Evolutionary conservation across 2,113 vertebrate genomes (phyloP), one percentile per base, ranked within the genome.

Genomic region (Ellobius talpinus): DNA sequence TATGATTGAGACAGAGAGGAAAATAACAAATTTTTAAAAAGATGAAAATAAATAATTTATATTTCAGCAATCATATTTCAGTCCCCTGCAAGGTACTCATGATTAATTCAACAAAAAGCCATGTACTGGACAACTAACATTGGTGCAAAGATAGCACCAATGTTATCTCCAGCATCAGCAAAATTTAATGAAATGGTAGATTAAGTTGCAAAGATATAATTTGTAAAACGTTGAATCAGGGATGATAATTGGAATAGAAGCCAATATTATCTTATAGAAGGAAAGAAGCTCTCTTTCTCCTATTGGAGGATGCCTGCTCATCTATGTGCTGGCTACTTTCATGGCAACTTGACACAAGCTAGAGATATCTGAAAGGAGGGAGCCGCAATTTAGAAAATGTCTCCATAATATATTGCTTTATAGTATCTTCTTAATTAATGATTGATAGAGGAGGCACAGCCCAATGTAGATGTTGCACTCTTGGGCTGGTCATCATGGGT

Each of bases 41-140:
- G 31, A 26, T 65, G 2, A 39, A 29, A 2, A 50, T 5, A 90
- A 66, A 85, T 63, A 23, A 72, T 42, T 65, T 29, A 16, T 21
- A 58, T 36, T 77, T 2, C 77, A 12, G 14, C 1, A 61, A 19
- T 36, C 23, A 29, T 4, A 7, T 78, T 42, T 26, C 4, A 39
- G 14, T 45, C 0, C 0, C 0, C 72, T 74, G 8, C 1, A 36
- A 26, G 39, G 33, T 47, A 1, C 5, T 95, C 26, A 31, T 3
- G 82, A 72, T 50, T 39, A 94, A 90, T 70, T 87, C 8, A 39
- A 10, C 13, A 47, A 26, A 72, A 47, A 21, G 1, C 85, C 0
- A 29, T 31, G n/a, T 45, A 50, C 16, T 52, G 36, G 47, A 8
- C 14, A 82, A 72, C 4, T 85, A 86, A 47, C 31, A 26, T 77